Conservation (phyloP, 2,888 invertebrate species). For the Carterocephalus palaemon region DNA sequence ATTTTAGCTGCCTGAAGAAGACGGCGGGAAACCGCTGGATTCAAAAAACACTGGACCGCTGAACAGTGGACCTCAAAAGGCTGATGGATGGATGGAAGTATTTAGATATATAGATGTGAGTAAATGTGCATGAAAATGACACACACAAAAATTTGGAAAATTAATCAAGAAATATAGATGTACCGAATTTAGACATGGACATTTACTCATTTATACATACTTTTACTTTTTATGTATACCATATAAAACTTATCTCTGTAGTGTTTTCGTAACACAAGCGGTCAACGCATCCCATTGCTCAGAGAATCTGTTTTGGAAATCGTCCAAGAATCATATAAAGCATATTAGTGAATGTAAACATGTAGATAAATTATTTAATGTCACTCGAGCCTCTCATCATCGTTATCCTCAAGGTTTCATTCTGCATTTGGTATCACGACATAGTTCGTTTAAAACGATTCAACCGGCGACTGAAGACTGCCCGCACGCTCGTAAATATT, state of each 20-base stretch:
- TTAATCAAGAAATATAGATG: not conserved
- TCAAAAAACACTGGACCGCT: too few species aligned
- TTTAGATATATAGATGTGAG: too few species aligned
- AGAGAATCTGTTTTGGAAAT: conserved; percentile 14
- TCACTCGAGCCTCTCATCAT: conserved; percentile 4
- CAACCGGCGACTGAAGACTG: too few species aligned
- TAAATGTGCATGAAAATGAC: not conserved
- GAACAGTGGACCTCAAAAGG: too few species aligned
- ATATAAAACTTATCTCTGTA: conserved; percentile 1
- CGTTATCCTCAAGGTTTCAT: not conserved
- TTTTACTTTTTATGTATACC: too few species aligned
- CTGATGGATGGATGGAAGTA: too few species aligned
- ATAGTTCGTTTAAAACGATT: too few species aligned
- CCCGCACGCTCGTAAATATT: not conserved
- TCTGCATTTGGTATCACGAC: too few species aligned
- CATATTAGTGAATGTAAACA: conserved; percentile 27
- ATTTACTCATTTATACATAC: too few species aligned
- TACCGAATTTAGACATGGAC: too few species aligned
- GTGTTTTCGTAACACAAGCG: conserved; percentile 15
- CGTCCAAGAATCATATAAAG: conserved; percentile 19
- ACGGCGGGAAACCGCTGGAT: too few species aligned
- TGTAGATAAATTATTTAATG: conserved; percentile 28
- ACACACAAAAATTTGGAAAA: not conserved
- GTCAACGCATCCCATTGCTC: conserved; percentile 19
- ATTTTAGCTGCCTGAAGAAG: too few species aligned